phyloP scores from a whole-genome alignment of 1,140 invertebrate genomes.

The Antheraea mylitta region DNA sequence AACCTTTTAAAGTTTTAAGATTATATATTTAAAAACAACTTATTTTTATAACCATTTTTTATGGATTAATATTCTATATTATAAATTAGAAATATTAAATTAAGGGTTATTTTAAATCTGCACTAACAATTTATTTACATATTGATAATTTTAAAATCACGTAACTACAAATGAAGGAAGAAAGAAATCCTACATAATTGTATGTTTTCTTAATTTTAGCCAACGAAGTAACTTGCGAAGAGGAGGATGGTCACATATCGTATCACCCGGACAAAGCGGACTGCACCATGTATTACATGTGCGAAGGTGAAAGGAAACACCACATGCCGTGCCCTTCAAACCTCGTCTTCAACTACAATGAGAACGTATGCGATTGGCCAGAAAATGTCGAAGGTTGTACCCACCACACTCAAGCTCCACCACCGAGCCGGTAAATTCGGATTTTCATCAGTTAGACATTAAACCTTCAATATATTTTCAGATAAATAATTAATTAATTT shows the following conservation, averaged over 20 bases:
- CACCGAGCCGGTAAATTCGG: conserved; percentile 70
- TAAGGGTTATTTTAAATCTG: no score
- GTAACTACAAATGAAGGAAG: no score
- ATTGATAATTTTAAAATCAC: no score
- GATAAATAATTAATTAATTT: conserved; percentile 6
- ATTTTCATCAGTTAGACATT: neutral
- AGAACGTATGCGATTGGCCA: conserved; percentile 97
- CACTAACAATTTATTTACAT: no score
- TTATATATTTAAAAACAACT: no score
- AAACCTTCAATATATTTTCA: neutral
- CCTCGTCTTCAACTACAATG: conserved; percentile 94
- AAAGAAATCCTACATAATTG: no score
- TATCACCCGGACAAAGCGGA: conserved; percentile 95
- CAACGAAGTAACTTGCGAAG: conserved; percentile 93
- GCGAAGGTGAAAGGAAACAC: conserved; percentile 96
- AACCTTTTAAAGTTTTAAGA: no score
- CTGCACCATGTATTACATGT: conserved; percentile 97
- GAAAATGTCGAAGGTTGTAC: conserved; percentile 95
- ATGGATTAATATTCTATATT: no score
- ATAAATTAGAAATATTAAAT: no score
- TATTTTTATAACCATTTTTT: no score
- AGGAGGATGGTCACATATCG: conserved; percentile 95
- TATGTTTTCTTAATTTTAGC: conserved; percentile 76
- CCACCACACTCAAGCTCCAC: conserved; percentile 89
- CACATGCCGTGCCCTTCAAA: conserved; percentile 98